These are phyloP conservation scores for Falco berigora DNA, from an alignment of 2,797 vertebrate species.

Conservation along the genomic window DNA sequence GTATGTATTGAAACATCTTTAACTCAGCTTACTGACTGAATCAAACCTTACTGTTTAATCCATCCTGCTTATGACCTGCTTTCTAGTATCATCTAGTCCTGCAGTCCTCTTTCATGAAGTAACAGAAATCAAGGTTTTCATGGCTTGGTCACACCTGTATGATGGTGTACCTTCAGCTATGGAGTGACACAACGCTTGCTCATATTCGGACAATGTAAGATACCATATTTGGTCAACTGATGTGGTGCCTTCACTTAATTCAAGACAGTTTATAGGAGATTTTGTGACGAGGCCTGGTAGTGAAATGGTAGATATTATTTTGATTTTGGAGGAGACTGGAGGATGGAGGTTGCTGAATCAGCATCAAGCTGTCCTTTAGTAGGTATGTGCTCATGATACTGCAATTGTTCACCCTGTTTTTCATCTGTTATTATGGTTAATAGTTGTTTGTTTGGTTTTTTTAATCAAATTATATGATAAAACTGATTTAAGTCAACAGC, in stretches of 20 bases:
- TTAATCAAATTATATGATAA: neutral
- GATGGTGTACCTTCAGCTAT: neutral
- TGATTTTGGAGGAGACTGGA: neutral
- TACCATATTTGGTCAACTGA: neutral
- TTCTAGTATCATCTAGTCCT: neutral
- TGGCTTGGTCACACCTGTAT: fast-evolving
- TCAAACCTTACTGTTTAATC: neutral
- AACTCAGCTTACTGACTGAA: neutral
- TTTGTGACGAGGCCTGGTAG: neutral
- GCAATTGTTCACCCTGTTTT: neutral
- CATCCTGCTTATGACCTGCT: neutral
- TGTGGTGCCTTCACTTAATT: neutral
- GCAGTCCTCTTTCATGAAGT: neutral
- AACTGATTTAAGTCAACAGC: neutral
- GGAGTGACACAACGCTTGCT: neutral
- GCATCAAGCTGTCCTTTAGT: fast-evolving
- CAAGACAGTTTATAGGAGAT: neutral
- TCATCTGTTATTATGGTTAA: neutral
- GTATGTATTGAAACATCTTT: neutral
- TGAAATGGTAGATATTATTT: neutral
- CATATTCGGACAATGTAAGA: neutral
- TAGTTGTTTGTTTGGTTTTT: neutral
- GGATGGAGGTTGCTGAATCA: neutral
- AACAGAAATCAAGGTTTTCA: neutral
- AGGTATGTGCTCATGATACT: neutral